These are phyloP conservation scores for Setophaga coronata DNA, from an alignment of 2,113 vertebrate species.

Conservation along the genomic window DNA sequence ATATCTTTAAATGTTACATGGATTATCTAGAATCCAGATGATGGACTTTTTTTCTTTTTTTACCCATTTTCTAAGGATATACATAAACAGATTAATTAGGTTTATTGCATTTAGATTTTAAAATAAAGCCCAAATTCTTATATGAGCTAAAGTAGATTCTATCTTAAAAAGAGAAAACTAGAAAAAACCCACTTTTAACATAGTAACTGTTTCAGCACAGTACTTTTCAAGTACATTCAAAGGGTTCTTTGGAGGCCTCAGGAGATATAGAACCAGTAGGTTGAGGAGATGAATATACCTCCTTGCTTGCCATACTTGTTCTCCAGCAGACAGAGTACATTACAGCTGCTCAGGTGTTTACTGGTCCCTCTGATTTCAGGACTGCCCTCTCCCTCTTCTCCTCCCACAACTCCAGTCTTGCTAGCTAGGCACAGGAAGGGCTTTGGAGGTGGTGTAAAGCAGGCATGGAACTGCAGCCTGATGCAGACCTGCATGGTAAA, in stretches of 20 bases:
- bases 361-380: background rate
- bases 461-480: background rate
- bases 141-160: background rate
- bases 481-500: accelerated
- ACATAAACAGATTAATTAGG: background rate
- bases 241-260: background rate
- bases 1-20: background rate
- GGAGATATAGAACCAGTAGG: background rate
- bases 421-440: background rate
- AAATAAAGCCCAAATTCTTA: background rate
- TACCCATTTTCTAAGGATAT: background rate
- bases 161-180: background rate
- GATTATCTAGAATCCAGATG: background rate
- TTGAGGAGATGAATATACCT: background rate
- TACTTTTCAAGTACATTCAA: background rate
- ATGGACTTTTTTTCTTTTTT: background rate
- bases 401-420: background rate
- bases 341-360: background rate
- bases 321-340: background rate
- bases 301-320: background rate
- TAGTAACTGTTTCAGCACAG: background rate
- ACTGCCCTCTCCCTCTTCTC: background rate
- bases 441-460: background rate
- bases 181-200: background rate
- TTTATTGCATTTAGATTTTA: background rate